A percentile compares a stretch with the other conserved stretches of the same genome.
These are phyloP conservation scores for Epirrhoe tristata DNA, from an alignment of 2,888 invertebrate genomes.

Conservation along the genomic window DNA sequence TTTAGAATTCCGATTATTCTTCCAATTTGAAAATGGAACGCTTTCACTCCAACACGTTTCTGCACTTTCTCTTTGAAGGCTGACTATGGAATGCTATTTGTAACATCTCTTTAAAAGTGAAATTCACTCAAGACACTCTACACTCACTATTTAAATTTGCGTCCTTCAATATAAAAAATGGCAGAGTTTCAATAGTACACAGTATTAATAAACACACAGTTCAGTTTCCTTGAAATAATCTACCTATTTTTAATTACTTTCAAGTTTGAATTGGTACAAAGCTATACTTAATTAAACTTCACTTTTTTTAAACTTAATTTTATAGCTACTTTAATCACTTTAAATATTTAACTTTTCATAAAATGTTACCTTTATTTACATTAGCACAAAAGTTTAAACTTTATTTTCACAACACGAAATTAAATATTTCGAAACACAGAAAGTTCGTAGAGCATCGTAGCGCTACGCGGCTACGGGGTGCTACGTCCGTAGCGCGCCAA, in stretches of 20 bases:
- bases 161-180: no score
- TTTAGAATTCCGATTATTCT: background rate
- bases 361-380: background rate
- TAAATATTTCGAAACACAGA: background rate
- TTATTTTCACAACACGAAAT: background rate
- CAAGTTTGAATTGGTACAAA: no score
- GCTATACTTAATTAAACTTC: no score
- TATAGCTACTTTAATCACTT: no score
- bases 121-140: background rate
- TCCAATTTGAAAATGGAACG: background rate
- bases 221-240: no score
- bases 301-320: no score
- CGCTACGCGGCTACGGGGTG: background rate
- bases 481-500: constrained; percentile 24
- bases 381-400: no score
- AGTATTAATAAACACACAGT: no score
- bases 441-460: constrained; percentile 32
- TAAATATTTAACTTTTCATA: no score
- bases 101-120: background rate
- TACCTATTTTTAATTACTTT: no score
- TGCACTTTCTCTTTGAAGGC: background rate
- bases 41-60: background rate
- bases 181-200: no score
- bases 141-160: no score
- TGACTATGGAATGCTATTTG: background rate